These are phyloP conservation scores for Julus scandinavius DNA, from an alignment of 2,888 invertebrate genomes.

Conservation along the genomic window DNA sequence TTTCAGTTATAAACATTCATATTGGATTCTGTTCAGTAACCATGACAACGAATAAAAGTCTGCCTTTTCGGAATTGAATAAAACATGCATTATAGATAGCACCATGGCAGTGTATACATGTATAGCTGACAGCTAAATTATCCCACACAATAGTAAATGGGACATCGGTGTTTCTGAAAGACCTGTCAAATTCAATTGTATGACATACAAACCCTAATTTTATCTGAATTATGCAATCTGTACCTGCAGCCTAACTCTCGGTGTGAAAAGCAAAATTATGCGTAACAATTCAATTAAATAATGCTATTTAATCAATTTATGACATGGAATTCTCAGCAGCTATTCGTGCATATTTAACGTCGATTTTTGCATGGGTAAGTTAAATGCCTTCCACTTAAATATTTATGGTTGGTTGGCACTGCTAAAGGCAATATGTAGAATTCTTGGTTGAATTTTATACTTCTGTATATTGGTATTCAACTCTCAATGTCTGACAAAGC, in stretches of 20 bases:
- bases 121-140: conserved; percentile 1
- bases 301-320: not conserved
- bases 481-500: no score
- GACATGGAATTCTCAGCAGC: not conserved
- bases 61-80: not conserved
- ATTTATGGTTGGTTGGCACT: no score
- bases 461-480: no score
- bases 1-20: conserved; percentile 19
- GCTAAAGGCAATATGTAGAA: no score
- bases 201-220: not conserved
- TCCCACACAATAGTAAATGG: not conserved
- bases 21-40: conserved; percentile 30
- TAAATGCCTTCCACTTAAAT: no score
- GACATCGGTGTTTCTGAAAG: not conserved
- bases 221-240: not conserved
- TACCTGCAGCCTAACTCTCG: not conserved
- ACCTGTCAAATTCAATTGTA: conserved; percentile 15
- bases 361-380: not conserved
- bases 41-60: not conserved
- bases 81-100: conserved; percentile 37
- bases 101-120: not conserved
- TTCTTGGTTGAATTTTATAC: no score
- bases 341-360: not conserved
- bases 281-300: not conserved
- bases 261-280: not conserved